Evolutionary conservation across 1,140 invertebrate genomes (phyloP), one percentile per base, ranked within the genome.

Genomic region (Micrasema longulum): DNA sequence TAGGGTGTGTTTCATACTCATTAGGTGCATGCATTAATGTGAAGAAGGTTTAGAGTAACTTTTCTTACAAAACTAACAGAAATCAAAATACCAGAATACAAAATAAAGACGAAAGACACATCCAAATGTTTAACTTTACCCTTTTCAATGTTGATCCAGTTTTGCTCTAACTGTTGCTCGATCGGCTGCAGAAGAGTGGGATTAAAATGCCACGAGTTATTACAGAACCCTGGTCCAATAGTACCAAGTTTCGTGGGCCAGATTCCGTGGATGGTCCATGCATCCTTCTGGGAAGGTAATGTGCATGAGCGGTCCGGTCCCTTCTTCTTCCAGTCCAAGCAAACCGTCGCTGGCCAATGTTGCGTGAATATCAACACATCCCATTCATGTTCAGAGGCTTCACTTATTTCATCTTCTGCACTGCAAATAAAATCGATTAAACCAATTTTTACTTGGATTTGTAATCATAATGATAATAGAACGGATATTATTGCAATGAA

Each of bases 181-280:
- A 95, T 87, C 0, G 88, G 82, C 23, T 84, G 79, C 2, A 95
- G 77, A 64, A 85, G 77, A 12, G 83, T 79, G 4, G 85, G 77
- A 75, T 93, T 83, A 77, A 94, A 95, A 23, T 86, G 80, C 74
- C 89, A 86, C 0, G 90, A 86, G 12, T 79, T 84, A 74, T 93
- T 91, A 74, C 92, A 94, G 77, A 87, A 93, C 4, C 77, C 78
- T 1, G 93, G 92, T 0, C 91, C 92, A 1, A 85, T 78, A n/a
- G 85, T 87, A 5, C 89, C 86, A 2, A 85, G 81, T 79, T 91
- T 89, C 0, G 91, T 91, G 0, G 93, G 93, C 94, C 94, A 95
- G 14, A 95, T 84, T 10, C 93, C 93, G 78, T 95, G 93, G 35
- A 95, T 90, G 1, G 90, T 90, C 93, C 93, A 95, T 12, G 84